Base-by-base conservation (phyloP, 2,113 vertebrate species). In the Agapornis roseicollis region DNA sequence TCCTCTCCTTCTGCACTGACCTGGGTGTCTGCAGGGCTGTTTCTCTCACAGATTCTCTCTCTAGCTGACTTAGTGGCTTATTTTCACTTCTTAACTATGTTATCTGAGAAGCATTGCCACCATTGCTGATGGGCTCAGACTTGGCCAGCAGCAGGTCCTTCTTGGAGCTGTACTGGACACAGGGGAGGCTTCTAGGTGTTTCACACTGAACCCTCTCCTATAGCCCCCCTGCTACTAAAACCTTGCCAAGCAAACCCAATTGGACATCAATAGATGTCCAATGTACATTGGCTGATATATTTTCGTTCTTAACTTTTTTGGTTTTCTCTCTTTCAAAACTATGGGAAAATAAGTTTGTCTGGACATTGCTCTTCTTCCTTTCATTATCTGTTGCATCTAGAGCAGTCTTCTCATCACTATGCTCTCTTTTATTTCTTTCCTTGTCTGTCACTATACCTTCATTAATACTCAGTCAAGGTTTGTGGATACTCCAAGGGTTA, bases 231-330 rank as follows among this genome's bases (percentile, higher is more conserved):
- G 23, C 16, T 25, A 64, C 16, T 33, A 64, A 64, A 70, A 64
- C 13, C 6, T 56, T 56, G 16, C 42, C 56, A 18, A 4, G 3
- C 18, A 76, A 56, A 76, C 13, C 20, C 20, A 29, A 25, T 63
- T n/a, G n/a, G n/a, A 50, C 17, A 63, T 24, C 3, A 3, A 15
- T 15, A 55, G 11, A 4, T n/a, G 7, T n/a, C 49, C 3, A 1
- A 72, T 41, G 56, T 23, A 58, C 9, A 3, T 49, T 50, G 44
- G 31, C 29, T 16, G 10, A 63, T 29, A 65, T 12, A 35, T 6
- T 85, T 78, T 29, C 25, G 5, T 24, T 90, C 41, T 63, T 66
- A 55, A 71, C 8, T n/a, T 78, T 27, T 24, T 78, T 39, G 23
- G 24, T 78, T 86, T 78, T 55, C 24, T 74, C 19, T 74, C 25